Percentiles rank a stretch among this genome's conserved stretches.
Conservation (phyloP, 1,140 invertebrate genomes). For the Colletes gigas region DNA sequence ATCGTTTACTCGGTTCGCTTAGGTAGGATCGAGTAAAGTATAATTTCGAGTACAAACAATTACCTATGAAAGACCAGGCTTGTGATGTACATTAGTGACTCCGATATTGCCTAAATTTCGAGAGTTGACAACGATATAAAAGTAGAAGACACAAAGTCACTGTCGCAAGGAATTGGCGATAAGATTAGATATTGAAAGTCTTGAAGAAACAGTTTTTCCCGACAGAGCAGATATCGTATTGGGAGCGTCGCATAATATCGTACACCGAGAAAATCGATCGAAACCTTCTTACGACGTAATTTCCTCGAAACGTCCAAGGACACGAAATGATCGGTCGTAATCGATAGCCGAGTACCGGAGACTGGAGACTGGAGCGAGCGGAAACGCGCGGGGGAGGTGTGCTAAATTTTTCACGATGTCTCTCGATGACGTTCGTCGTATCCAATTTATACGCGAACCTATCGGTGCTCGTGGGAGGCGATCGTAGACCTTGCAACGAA, state of each 20-base stretch:
- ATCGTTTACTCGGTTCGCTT: too few species aligned
- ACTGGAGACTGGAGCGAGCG: background rate
- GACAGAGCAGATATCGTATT: conserved; percentile 2
- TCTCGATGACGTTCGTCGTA: background rate
- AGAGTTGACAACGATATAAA: too few species aligned
- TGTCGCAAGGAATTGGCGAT: too few species aligned
- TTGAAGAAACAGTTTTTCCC: too few species aligned
- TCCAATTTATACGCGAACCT: background rate
- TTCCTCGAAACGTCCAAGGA: conserved; percentile 33
- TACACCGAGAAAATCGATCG: conserved; percentile 20
- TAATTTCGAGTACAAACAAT: too few species aligned
- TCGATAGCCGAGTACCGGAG: conserved; percentile 18
- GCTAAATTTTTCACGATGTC: conserved; percentile 6
- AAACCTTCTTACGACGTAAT: conserved; percentile 22
- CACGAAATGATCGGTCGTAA: conserved; percentile 2
- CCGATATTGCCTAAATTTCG: too few species aligned
- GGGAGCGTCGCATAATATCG: conserved; percentile 21
- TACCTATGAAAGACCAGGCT: too few species aligned
- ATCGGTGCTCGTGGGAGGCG: background rate
- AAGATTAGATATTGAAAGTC: too few species aligned
- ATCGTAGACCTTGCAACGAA: background rate
- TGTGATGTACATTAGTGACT: too few species aligned
- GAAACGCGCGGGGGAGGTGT: background rate
- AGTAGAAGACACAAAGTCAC: too few species aligned
- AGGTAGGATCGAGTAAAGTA: too few species aligned